Conservation (phyloP, 2,113 vertebrate species). For the Xenus cinereus region DNA sequence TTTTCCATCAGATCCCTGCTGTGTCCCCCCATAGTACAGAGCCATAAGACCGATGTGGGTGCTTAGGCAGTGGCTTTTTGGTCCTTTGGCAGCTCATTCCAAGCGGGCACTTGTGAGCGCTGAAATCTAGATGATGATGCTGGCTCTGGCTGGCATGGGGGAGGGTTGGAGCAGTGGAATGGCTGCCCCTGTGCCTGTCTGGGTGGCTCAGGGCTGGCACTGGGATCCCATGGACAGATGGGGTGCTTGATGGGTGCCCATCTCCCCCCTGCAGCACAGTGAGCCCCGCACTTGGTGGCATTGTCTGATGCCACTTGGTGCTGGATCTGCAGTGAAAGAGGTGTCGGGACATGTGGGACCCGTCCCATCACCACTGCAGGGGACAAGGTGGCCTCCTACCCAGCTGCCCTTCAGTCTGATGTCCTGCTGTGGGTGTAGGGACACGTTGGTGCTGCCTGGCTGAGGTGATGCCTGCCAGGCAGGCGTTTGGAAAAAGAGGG, state of each 20-base stretch:
- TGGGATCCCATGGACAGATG: fast-evolving
- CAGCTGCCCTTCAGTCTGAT: not conserved
- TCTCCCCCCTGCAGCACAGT: not conserved
- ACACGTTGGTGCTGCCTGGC: fast-evolving
- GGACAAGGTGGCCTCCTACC: not conserved
- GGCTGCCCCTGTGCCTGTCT: fast-evolving
- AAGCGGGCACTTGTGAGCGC: fast-evolving
- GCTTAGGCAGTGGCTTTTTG: not conserved
- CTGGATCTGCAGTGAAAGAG: not conserved
- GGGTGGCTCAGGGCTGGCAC: not conserved
- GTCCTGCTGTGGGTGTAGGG: fast-evolving
- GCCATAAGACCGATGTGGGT: fast-evolving
- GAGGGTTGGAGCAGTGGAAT: fast-evolving
- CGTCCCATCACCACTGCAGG: fast-evolving
- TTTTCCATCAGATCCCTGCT: not conserved
- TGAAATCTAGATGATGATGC: not conserved
- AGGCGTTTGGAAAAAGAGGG: not conserved
- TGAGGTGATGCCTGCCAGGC: not conserved
- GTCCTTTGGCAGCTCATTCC: not conserved
- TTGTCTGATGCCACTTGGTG: not conserved
- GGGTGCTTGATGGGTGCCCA: too few species aligned
- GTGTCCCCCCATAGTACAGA: fast-evolving
- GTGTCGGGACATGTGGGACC: not conserved
- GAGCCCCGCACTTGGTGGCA: fast-evolving
- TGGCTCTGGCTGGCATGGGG: not conserved